Percentiles rank a stretch among this genome's conserved stretches.
Evolutionary conservation across 1,140 invertebrate species (phyloP).

Genomic region (Scaptomyza hsui): DNA sequence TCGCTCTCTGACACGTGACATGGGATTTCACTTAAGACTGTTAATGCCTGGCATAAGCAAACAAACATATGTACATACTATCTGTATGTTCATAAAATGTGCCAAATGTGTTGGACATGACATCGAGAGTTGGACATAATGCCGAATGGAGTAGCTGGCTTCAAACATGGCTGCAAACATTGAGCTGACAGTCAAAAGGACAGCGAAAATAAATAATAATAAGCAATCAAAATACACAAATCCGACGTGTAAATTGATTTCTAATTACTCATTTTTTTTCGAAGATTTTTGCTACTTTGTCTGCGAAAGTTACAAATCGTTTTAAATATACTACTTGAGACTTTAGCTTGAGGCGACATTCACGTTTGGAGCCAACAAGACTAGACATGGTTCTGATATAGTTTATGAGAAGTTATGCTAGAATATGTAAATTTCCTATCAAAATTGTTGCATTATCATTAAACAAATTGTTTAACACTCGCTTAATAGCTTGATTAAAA

Average conservation of each 20-base stretch:
- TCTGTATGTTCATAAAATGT: constrained; percentile 55
- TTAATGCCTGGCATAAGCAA: constrained; percentile 73
- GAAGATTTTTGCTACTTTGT: constrained; percentile 30
- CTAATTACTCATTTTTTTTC: constrained; percentile 51
- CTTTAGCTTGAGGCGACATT: constrained; percentile 13
- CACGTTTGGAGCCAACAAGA: neutral
- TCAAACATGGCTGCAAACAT: constrained; percentile 43
- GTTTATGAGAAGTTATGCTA: neutral
- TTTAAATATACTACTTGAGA: constrained; percentile 23
- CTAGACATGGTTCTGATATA: neutral
- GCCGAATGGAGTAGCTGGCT: constrained; percentile 42
- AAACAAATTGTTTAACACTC: constrained; percentile 73
- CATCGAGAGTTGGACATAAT: constrained; percentile 58
- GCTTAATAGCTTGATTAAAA: constrained; percentile 65
- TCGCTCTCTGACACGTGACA: constrained; percentile 73
- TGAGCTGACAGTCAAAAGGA: constrained; percentile 69
- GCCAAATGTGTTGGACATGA: constrained; percentile 74
- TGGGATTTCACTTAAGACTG: constrained; percentile 80
- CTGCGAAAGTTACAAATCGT: constrained; percentile 50
- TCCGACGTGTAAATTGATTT: constrained; percentile 77
- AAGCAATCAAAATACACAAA: constrained; percentile 41
- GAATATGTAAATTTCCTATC: constrained; percentile 23
- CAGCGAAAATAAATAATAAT: constrained; percentile 43
- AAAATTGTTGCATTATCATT: constrained; percentile 29
- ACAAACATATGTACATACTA: constrained; percentile 13